Evolutionary conservation across 2,797 vertebrate genomes (phyloP), one percentile per base, ranked within the genome.

Genomic region (Malacoctenus gilli): DNA sequence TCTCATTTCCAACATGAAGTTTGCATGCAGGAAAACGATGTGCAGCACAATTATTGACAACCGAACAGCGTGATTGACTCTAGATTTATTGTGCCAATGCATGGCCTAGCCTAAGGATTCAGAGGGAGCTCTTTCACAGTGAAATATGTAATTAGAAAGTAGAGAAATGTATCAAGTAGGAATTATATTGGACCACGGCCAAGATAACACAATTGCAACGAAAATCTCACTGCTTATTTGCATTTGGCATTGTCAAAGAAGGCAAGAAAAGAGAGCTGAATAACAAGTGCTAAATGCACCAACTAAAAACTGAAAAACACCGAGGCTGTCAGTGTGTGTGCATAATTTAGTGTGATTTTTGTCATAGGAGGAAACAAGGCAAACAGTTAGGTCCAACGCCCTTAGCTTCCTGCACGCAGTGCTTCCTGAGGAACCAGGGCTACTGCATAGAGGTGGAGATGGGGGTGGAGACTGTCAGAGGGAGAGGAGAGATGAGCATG

Each of bases 391-490:
- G 58, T 79, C 63, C 78, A 82, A 88, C 87, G 74, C 86, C 86
- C 84, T 77, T 66, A 62, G 72, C 64, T 89, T 89, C 85, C 84
- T 84, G 82, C 47, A 42, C 72, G 71, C 56, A 50, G 51, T 13
- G 68, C 68, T 88, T 89, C 85, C 83, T 88, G 83, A 86, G 72
- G 70, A 88, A 80, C 73, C 63, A 72, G 38, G 31, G 72, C 77
- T 82, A 75, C 74, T 84, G 83, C 74, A 80, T 51, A 71, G 67
- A 79, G 55, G 67, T 61, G 50, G 67, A 67, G 68, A 70, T 49
- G 42, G 51, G 65, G 65, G 79, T 68, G 69, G 77, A 79, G 64
- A 54, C 46, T 53, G 56, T 56, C 63, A 54, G 25, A 28, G 25
- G 12, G 44, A 21, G 40, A 53, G 54, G 32, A 39, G 49, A 60